A percentile compares a stretch with the other conserved stretches of the same genome.
These are phyloP conservation scores for Corvus cornix DNA, from an alignment of 2,113 vertebrate species.

Conservation along the genomic window DNA sequence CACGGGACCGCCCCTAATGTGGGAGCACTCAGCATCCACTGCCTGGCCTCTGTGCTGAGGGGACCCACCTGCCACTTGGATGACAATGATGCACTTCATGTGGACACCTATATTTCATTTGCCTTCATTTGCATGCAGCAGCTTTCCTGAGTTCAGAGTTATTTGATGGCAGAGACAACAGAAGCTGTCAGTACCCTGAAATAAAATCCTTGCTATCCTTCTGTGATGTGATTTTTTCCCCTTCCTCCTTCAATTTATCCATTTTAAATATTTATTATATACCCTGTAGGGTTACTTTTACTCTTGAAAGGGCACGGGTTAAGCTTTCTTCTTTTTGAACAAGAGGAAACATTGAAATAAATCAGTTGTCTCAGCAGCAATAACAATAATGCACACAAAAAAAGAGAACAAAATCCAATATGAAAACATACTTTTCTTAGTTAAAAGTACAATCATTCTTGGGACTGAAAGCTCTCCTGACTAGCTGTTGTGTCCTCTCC, in stretches of 20 bases:
- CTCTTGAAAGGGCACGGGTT: conserved; percentile 6
- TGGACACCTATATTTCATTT: neutral
- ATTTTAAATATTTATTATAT: conserved; percentile 41
- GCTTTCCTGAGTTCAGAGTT: neutral
- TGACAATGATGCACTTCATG: neutral
- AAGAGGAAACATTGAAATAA: conserved; percentile 27
- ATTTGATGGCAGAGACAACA: conserved; percentile 4
- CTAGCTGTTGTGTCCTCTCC: neutral
- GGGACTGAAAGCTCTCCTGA: conserved; percentile 27
- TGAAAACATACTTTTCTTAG: conserved; percentile 5
- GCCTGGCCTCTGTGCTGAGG: neutral
- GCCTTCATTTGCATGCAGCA: conserved; percentile 23
- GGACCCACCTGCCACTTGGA: neutral
- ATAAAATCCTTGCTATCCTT: conserved; percentile 4
- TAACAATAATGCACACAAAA: neutral
- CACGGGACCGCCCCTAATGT: rapidly evolving
- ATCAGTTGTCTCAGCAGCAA: neutral
- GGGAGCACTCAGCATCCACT: neutral
- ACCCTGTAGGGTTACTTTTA: neutral
- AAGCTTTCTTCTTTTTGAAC: neutral
- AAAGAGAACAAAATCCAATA: neutral
- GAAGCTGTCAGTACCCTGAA: conserved; percentile 26
- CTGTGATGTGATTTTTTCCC: neutral
- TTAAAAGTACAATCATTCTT: conserved; percentile 40
- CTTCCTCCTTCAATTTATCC: neutral